These are phyloP conservation scores for Oikopleura albicans DNA, from an alignment of 23 tunicate genomes.

Conservation along the genomic window DNA sequence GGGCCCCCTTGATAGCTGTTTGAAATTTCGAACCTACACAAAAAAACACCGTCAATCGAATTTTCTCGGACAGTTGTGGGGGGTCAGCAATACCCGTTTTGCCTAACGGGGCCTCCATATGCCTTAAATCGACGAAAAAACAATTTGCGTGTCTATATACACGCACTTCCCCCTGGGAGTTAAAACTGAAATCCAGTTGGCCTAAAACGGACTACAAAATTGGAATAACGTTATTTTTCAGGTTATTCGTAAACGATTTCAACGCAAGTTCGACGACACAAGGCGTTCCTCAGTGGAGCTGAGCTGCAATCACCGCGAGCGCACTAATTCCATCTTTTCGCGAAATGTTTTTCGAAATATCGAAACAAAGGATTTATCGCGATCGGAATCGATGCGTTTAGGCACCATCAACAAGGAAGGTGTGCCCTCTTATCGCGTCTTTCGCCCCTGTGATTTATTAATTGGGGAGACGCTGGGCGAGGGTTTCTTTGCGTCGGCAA, in stretches of 20 bases:
- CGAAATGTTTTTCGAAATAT: neutral
- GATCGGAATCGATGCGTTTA: slow-evolving; percentile 71
- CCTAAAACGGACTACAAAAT: too few relatives aligned
- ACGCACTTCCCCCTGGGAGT: too few relatives aligned
- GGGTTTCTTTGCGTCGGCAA: slow-evolving; percentile 77
- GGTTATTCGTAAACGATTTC: neutral
- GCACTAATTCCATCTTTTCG: neutral
- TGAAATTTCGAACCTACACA: too few relatives aligned
- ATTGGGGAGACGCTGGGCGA: slow-evolving; percentile 59
- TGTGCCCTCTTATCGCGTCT: slow-evolving; percentile 29
- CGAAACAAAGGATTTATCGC: slow-evolving; percentile 27
- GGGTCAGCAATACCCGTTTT: too few relatives aligned
- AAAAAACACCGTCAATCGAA: too few relatives aligned
- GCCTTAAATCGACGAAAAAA: too few relatives aligned
- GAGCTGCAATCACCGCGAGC: neutral
- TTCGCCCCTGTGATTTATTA: slow-evolving; percentile 66
- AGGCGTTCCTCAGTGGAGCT: neutral
- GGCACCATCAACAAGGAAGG: neutral
- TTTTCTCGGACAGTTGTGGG: too few relatives aligned
- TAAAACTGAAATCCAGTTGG: too few relatives aligned
- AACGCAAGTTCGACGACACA: neutral
- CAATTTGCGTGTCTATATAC: too few relatives aligned
- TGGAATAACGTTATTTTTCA: neutral
- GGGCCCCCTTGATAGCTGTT: too few relatives aligned
- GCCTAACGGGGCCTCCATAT: too few relatives aligned